phyloP scores from a whole-genome alignment of 2,113 vertebrate species.

The Terrapene triunguis region DNA sequence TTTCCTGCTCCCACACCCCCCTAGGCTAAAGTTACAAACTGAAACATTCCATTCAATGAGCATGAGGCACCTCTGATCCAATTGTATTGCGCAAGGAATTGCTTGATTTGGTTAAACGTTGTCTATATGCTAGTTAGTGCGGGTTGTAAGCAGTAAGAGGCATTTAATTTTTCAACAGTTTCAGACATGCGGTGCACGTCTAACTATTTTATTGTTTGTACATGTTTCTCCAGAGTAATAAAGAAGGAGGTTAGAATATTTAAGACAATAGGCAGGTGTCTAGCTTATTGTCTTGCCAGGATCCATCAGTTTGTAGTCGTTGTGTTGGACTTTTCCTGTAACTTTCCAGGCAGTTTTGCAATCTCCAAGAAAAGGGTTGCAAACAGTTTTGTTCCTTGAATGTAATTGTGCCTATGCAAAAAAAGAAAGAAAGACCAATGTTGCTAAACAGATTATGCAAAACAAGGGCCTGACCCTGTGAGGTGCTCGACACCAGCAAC shows the following conservation, averaged over 20 bases:
- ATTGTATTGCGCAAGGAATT: neutral
- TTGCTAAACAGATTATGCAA: neutral
- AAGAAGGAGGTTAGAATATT: neutral
- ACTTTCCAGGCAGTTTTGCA: slow-evolving; percentile 67
- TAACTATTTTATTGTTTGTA: neutral
- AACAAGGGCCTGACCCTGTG: neutral
- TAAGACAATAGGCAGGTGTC: neutral
- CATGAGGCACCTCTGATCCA: neutral
- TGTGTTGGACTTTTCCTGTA: neutral
- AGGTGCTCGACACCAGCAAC: neutral
- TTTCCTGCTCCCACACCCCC: neutral
- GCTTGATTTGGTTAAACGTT: neutral
- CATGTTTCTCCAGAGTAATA: neutral
- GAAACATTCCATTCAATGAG: neutral
- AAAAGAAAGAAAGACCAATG: neutral
- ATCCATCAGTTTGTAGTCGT: neutral
- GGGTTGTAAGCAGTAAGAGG: neutral
- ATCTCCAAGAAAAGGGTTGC: slow-evolving; percentile 82
- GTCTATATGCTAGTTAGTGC: neutral
- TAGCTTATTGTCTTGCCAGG: neutral
- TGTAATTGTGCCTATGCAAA: slow-evolving; percentile 81
- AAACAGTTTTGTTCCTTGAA: slow-evolving; percentile 83
- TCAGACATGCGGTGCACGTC: neutral
- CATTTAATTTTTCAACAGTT: neutral
- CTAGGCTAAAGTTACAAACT: neutral